A percentile compares a stretch with the other conserved stretches of the same genome.
phyloP scores from a whole-genome alignment of 2,113 vertebrate species.

The Oryzias melastigma region DNA sequence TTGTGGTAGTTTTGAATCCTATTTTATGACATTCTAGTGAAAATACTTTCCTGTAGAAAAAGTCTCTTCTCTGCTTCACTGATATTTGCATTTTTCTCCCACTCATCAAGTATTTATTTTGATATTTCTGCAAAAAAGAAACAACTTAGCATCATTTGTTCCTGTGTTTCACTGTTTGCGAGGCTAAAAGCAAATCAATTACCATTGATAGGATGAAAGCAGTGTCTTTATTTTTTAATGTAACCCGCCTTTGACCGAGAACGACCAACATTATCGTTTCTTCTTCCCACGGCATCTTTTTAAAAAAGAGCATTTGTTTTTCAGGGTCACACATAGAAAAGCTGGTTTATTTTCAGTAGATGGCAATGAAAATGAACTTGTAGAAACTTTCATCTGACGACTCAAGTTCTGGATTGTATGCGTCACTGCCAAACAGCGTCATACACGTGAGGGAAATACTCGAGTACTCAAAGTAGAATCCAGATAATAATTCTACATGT shows the following conservation, averaged over 20 bases:
- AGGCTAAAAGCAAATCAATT: not conserved
- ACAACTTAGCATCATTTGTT: not conserved
- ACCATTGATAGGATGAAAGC: not conserved
- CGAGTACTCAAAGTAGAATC: too few relatives aligned
- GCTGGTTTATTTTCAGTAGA: constrained; percentile 25
- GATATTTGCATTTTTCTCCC: not conserved
- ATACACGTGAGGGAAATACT: constrained; percentile 1
- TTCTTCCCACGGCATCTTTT: not conserved
- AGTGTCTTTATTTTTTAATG: not conserved
- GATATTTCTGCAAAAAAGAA: not conserved
- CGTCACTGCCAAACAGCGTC: constrained; percentile 21
- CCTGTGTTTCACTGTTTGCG: not conserved
- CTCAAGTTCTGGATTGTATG: constrained; percentile 18
- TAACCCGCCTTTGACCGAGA: not conserved
- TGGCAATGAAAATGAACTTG: constrained; percentile 14
- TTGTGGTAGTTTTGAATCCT: too few relatives aligned
- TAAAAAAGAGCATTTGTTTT: not conserved
- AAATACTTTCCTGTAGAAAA: accelerated
- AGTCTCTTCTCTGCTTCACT: not conserved
- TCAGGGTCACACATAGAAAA: constrained; percentile 18
- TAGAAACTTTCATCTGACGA: constrained; percentile 27
- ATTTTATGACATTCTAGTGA: not conserved
- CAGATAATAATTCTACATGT: too few relatives aligned
- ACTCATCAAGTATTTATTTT: not conserved
- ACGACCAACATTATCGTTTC: not conserved